Evolutionary conservation across 2,888 invertebrate species (phyloP).

Genomic region (Papilio elwesi): DNA sequence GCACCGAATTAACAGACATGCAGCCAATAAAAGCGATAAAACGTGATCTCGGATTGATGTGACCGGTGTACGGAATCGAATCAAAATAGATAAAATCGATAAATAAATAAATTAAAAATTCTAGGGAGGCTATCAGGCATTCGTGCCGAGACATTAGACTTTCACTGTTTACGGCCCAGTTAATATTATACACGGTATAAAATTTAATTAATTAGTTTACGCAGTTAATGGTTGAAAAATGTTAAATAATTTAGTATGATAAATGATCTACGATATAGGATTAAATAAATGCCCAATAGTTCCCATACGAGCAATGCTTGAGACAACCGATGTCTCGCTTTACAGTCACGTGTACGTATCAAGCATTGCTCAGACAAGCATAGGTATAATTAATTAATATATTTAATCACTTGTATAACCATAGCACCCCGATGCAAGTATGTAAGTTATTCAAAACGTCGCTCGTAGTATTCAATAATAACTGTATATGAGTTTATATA

Average conservation of each 20-base stretch:
- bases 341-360: constrained; percentile 53
- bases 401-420: constrained; percentile 81
- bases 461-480: constrained; percentile 64
- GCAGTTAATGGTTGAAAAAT: constrained; percentile 82
- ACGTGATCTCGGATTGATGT: constrained; percentile 75
- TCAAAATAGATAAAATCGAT: constrained; percentile 48
- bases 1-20: constrained; percentile 58
- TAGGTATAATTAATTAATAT: constrained; percentile 58
- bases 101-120: constrained; percentile 59
- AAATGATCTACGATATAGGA: constrained; percentile 83
- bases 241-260: constrained; percentile 84
- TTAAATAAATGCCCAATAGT: constrained; percentile 86
- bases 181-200: constrained; percentile 73
- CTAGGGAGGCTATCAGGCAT: constrained; percentile 83
- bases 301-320: constrained; percentile 77
- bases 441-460: constrained; percentile 79
- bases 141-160: constrained; percentile 77
- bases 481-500: constrained; percentile 63
- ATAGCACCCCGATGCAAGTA: constrained; percentile 84
- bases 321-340: constrained; percentile 51
- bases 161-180: constrained; percentile 70
- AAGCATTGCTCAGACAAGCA: constrained; percentile 76
- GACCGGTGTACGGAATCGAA: constrained; percentile 71
- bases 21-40: constrained; percentile 77
- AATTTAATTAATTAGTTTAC: constrained; percentile 76